Conservation (phyloP, 2,113 vertebrate species). For the Apodemus speciosus region DNA sequence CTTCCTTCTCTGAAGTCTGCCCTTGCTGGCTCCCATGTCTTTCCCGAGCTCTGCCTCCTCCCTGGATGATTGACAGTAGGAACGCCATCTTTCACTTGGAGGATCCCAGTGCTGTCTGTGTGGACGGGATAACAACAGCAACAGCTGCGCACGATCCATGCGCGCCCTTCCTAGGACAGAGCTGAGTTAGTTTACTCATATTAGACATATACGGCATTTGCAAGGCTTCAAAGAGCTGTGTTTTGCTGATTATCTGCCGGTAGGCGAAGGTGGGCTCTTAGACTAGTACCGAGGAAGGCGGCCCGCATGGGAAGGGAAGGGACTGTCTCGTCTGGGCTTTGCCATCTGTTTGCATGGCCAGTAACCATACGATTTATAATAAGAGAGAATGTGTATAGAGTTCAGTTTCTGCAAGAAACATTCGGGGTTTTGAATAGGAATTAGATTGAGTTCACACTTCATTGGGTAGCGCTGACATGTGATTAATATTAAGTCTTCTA, state of each 20-base stretch:
- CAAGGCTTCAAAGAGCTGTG: not conserved
- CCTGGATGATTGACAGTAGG: not conserved
- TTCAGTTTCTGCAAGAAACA: not conserved
- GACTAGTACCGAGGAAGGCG: not conserved
- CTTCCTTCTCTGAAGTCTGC: not conserved
- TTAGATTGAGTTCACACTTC: not conserved
- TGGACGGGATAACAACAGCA: not conserved
- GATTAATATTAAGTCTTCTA: not conserved
- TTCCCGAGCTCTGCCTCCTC: not conserved
- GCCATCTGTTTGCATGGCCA: not conserved
- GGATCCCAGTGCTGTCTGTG: not conserved
- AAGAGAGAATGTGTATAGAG: not conserved
- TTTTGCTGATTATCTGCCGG: not conserved
- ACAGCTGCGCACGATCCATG: not conserved
- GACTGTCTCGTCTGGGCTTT: not conserved
- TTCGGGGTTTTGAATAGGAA: not conserved
- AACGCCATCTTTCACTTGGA: not conserved
- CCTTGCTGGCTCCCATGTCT: not conserved
- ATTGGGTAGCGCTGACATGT: not conserved
- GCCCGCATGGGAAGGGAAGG: not conserved
- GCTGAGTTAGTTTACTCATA: not conserved
- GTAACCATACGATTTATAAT: not conserved
- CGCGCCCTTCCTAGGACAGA: not conserved
- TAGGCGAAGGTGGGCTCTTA: not conserved
- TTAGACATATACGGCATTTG: not conserved